These are phyloP conservation scores for Eristalinus aeneus DNA, from an alignment of 2,888 invertebrate species.

Conservation along the genomic window DNA sequence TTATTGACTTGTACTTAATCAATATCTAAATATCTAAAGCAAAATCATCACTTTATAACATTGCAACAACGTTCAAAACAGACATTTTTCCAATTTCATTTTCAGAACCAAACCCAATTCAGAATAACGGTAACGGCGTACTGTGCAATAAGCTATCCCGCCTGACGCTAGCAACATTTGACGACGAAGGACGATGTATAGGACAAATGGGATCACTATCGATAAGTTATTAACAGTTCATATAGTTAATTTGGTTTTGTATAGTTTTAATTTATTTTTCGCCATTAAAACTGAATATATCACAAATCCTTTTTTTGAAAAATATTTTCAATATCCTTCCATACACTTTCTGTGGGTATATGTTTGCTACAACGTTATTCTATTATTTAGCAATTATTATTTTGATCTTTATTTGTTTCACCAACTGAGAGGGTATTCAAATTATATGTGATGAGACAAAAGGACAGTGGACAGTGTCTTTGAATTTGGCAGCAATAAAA, in stretches of 20 bases:
- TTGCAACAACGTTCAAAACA: too few relatives aligned
- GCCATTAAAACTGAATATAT: slow-evolving; percentile 37
- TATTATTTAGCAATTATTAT: slow-evolving; percentile 21
- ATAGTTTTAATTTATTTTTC: slow-evolving; percentile 41
- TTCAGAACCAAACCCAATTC: slow-evolving; percentile 80
- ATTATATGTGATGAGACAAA: background rate
- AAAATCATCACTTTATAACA: too few relatives aligned
- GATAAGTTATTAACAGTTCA: slow-evolving; percentile 83
- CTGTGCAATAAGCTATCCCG: slow-evolving; percentile 92
- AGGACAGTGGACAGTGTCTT: too few relatives aligned
- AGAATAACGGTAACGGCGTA: slow-evolving; percentile 81
- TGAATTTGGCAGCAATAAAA: background rate
- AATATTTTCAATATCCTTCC: slow-evolving; percentile 15
- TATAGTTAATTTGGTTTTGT: slow-evolving; percentile 60
- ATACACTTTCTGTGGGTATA: slow-evolving; percentile 32
- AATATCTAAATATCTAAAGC: too few relatives aligned
- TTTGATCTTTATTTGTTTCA: background rate
- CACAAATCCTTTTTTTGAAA: slow-evolving; percentile 42
- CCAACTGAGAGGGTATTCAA: background rate
- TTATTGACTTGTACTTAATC: too few relatives aligned
- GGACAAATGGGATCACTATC: slow-evolving; percentile 94
- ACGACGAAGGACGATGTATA: slow-evolving; percentile 92
- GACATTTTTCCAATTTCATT: too few relatives aligned
- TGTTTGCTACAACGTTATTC: slow-evolving; percentile 31
- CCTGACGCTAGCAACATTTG: slow-evolving; percentile 93